These are phyloP conservation scores for Sussaba pulchella DNA, from an alignment of 2,888 invertebrate genomes.

Conservation along the genomic window DNA sequence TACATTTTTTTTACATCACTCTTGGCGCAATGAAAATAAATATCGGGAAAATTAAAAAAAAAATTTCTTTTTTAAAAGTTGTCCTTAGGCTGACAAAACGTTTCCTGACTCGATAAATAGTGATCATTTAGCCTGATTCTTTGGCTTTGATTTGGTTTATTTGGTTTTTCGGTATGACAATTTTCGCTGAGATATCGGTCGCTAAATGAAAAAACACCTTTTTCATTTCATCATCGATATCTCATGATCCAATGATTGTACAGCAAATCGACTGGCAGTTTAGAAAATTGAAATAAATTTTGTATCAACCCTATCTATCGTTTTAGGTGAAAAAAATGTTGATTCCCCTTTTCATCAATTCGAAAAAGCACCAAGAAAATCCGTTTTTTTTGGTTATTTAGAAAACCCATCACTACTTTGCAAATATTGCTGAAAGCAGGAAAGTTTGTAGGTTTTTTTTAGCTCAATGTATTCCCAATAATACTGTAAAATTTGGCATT, in stretches of 20 bases:
- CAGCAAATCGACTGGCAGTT: neutral
- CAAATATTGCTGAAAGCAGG: neutral
- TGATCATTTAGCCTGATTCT: no score
- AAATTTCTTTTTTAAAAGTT: no score
- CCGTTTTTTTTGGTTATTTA: no score
- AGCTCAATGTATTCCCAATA: no score
- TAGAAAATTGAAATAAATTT: neutral
- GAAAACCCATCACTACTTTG: slow-evolving; percentile 35
- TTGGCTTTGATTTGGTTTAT: neutral
- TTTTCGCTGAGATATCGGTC: neutral
- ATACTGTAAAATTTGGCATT: no score
- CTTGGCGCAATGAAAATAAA: no score
- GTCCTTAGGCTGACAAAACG: slow-evolving; percentile 16
- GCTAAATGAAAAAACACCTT: neutral
- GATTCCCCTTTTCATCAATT: neutral
- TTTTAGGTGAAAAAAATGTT: neutral
- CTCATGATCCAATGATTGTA: neutral
- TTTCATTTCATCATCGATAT: slow-evolving; percentile 6
- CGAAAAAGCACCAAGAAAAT: neutral
- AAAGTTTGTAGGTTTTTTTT: neutral
- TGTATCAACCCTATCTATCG: neutral
- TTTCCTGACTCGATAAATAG: neutral
- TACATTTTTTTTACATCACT: neutral
- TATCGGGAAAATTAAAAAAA: no score
- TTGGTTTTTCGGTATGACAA: neutral